Evolutionary conservation across 1,140 invertebrate genomes (phyloP), one percentile per base, ranked within the genome.

Genomic region (Pygmarrhopalites habei): DNA sequence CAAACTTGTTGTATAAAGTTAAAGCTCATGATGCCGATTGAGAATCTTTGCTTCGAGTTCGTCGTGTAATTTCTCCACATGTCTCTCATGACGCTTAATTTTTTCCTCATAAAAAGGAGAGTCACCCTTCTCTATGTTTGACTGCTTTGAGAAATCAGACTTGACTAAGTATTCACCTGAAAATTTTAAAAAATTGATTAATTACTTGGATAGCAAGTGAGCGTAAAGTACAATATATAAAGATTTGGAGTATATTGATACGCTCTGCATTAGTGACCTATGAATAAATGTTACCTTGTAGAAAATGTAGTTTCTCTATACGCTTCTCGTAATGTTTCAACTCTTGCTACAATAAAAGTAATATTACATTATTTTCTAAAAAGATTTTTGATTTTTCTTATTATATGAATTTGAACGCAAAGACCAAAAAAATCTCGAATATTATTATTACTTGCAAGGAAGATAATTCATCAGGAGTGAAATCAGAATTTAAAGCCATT

Each of bases 281-380:
- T n/a, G n/a, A n/a, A n/a, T n/a, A n/a, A n/a, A n/a, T n/a, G n/a
- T n/a, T n/a, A n/a, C n/a, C 84, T 74, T 92, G 86, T 47, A 93
- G 75, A 72, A 88, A 84, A 52, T 88, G 82, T 29, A 95, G 77
- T 76, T 95, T 95, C 1, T 89, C 74, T 17, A 96, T 77, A 23
- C 90, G 79, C 32, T 84, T 85, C 77, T 96, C 90, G 76, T 92
- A 95, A 75, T 95, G 91, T 64, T 84, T 79, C 51, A 96, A 75
- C 75, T 95, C 92, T 23, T 77, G 69, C 41, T 35, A 35, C 32
- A 58, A 59, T 47, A 60, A 65, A 62, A 60, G 26, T 21, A 1
- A 41, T 12, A 56, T 25, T 14, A 21, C 15, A 52, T 52, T 66
- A 21, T 47, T 41, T n/a, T 35, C 10, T 21, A 28, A 2, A 58